Evolutionary conservation across 2,888 invertebrate species (phyloP).

Genomic region (Synergus gifuensis): DNA sequence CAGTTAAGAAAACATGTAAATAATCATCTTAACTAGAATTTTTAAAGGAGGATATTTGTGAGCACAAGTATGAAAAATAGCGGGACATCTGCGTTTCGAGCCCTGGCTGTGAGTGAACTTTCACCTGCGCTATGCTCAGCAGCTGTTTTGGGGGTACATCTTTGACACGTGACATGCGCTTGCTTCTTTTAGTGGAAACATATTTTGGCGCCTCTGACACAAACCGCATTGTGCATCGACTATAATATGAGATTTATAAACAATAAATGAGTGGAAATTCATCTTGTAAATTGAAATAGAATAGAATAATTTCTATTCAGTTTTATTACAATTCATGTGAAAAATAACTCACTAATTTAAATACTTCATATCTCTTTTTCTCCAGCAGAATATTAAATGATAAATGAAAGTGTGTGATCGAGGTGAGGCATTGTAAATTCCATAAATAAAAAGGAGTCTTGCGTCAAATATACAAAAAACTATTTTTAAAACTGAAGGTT

Average conservation of each 20-base stretch:
- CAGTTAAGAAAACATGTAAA: constrained; percentile 5
- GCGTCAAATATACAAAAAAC: constrained; percentile 24
- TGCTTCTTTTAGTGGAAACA: constrained; percentile 54
- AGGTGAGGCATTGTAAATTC: constrained; percentile 17
- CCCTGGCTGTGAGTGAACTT: constrained; percentile 57
- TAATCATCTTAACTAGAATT: constrained; percentile 7
- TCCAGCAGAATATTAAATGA: neutral
- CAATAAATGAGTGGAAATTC: neutral
- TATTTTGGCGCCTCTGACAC: constrained; percentile 13
- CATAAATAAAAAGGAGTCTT: constrained; percentile 17
- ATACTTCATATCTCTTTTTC: neutral
- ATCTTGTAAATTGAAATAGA: too few relatives aligned
- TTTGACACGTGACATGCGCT: constrained; percentile 53
- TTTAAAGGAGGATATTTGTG: neutral
- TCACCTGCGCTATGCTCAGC: constrained; percentile 71
- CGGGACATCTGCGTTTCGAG: constrained; percentile 69
- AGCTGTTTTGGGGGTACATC: constrained; percentile 67
- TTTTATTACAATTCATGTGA: neutral
- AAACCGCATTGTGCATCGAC: neutral
- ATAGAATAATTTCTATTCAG: neutral
- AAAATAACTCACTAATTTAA: neutral
- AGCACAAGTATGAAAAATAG: neutral
- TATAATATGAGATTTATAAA: neutral
- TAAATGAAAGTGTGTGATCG: neutral
- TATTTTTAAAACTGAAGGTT: constrained; percentile 36